Evolutionary conservation across 2,113 vertebrate species (phyloP).

Genomic region (Narcine bancroftii): DNA sequence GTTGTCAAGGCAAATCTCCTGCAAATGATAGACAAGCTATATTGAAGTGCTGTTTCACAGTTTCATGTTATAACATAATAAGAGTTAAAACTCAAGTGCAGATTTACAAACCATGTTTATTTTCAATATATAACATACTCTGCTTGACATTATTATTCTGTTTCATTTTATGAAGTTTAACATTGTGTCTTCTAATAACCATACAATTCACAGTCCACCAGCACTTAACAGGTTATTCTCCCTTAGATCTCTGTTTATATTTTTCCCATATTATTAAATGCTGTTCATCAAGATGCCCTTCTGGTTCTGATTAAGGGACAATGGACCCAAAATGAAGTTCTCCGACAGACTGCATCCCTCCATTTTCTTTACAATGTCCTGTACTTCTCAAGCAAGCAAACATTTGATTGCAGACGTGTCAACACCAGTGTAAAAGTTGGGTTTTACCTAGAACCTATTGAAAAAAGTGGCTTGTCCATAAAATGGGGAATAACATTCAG

Average conservation of each 20-base stretch:
- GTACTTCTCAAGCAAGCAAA: background rate
- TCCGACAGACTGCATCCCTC: background rate
- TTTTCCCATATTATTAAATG: background rate
- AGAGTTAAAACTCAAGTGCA: background rate
- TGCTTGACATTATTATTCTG: background rate
- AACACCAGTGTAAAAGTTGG: background rate
- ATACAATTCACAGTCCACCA: background rate
- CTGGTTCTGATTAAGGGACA: background rate
- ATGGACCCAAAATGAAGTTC: background rate
- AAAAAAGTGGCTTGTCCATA: background rate
- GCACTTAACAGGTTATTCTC: background rate
- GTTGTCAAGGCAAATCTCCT: conserved; percentile 95
- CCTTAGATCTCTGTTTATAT: background rate
- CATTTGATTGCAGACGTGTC: background rate
- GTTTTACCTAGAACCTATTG: background rate
- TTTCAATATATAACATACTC: background rate
- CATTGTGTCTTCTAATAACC: background rate
- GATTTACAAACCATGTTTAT: background rate
- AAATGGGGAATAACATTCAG: background rate
- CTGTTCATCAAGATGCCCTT: background rate
- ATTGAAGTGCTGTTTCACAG: background rate
- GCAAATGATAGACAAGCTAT: conserved; percentile 46
- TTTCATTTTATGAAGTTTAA: background rate
- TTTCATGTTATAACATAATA: background rate
- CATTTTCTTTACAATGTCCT: background rate